phyloP scores from a whole-genome alignment of 2,113 vertebrate genomes.

The Furnarius figulus region DNA sequence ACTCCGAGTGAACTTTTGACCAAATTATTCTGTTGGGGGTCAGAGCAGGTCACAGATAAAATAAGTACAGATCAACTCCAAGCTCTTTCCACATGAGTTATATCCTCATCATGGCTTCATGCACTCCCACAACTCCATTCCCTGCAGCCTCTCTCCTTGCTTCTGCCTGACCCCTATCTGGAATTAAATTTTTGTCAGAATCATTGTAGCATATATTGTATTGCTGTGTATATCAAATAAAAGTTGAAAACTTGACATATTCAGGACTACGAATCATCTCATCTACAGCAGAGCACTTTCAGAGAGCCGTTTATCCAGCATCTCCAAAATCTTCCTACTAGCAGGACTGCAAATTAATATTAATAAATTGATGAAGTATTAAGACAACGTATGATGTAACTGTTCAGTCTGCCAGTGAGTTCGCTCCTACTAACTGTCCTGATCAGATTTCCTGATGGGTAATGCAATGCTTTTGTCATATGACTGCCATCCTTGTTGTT shows the following conservation, averaged over 20 bases:
- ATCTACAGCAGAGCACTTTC: background rate
- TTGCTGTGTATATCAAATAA: background rate
- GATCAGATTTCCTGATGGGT: background rate
- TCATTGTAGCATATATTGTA: background rate
- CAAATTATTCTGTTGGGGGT: background rate
- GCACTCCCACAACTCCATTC: background rate
- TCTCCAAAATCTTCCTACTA: background rate
- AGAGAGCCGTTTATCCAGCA: background rate
- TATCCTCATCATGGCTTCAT: background rate
- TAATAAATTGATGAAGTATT: background rate
- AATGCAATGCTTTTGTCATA: background rate
- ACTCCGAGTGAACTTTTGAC: background rate
- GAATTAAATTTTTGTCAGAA: constrained; percentile 19
- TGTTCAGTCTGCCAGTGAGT: background rate
- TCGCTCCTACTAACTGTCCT: background rate
- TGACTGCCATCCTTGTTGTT: background rate
- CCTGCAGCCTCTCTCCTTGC: constrained; percentile 3
- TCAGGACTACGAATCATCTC: background rate
- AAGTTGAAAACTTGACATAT: background rate
- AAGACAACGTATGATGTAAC: background rate
- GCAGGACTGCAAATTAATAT: background rate
- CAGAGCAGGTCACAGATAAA: constrained; percentile 21
- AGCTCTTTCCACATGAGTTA: constrained; percentile 44
- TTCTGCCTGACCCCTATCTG: background rate
- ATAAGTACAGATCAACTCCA: background rate